Conservation (phyloP, 1,140 invertebrate genomes). For the Drosophila sp. region DNA sequence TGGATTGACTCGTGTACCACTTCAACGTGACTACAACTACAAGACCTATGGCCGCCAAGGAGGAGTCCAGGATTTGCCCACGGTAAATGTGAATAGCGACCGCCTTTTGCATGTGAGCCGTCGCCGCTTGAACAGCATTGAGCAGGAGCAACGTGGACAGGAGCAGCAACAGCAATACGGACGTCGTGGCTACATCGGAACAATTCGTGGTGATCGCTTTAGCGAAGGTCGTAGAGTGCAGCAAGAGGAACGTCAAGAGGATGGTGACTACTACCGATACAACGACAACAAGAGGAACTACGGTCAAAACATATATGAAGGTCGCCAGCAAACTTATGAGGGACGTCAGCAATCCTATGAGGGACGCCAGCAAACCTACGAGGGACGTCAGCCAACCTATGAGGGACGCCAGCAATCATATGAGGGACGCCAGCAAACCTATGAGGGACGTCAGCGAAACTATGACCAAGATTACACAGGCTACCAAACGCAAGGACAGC, state of each 20-base stretch:
- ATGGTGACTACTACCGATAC: neutral
- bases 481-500: neutral
- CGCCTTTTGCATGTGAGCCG: constrained; percentile 47
- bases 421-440: neutral
- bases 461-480: neutral
- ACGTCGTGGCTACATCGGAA: constrained; percentile 35
- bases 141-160: constrained; percentile 8
- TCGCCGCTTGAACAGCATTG: constrained; percentile 35
- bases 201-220: constrained; percentile 35
- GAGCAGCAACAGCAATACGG: constrained; percentile 12
- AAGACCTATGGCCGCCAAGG: constrained; percentile 10
- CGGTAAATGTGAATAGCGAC: constrained; percentile 37
- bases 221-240: constrained; percentile 45
- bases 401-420: neutral
- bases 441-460: neutral
- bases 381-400: neutral
- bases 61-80: constrained; percentile 39
- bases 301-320: neutral
- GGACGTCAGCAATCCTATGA: neutral
- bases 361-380: neutral
- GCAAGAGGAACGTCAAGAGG: constrained; percentile 23
- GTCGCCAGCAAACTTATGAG: neutral
- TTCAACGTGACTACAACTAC: constrained; percentile 37
- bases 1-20: constrained; percentile 38
- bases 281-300: constrained; percentile 13